Percentiles rank a stretch among this genome's conserved stretches.
phyloP scores from a whole-genome alignment of 2,113 vertebrate genomes.

The Elachura formosa region DNA sequence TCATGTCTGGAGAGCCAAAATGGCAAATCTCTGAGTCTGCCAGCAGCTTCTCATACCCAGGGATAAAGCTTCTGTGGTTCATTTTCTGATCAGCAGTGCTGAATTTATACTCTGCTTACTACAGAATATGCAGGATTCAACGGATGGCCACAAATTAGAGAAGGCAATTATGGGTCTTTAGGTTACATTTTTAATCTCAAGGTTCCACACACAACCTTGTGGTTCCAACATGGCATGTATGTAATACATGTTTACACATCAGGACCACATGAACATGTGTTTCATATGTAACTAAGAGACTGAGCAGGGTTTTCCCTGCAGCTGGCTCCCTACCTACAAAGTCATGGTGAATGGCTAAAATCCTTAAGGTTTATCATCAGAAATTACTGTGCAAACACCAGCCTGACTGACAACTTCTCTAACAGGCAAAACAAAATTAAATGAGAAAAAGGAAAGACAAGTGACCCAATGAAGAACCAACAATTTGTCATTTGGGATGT shows the following conservation, averaged over 20 bases:
- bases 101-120: background rate
- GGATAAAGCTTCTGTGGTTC: background rate
- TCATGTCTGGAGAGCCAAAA: background rate
- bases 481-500: constrained; percentile 3
- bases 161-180: background rate
- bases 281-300: background rate
- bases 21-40: background rate
- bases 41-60: background rate
- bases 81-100: background rate
- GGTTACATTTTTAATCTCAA: background rate
- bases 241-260: background rate
- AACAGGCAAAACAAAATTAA: background rate
- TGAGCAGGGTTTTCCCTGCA: background rate
- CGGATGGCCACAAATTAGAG: background rate
- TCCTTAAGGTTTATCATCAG: background rate
- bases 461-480: background rate
- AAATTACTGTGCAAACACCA: background rate
- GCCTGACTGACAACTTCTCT: background rate
- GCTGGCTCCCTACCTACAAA: background rate
- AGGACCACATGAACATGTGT: background rate
- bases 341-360: background rate
- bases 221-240: background rate
- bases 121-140: background rate
- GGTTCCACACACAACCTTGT: background rate
- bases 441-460: background rate